Evolutionary conservation across 2,888 invertebrate genomes (phyloP).

Genomic region (Yponomeuta sedellus): DNA sequence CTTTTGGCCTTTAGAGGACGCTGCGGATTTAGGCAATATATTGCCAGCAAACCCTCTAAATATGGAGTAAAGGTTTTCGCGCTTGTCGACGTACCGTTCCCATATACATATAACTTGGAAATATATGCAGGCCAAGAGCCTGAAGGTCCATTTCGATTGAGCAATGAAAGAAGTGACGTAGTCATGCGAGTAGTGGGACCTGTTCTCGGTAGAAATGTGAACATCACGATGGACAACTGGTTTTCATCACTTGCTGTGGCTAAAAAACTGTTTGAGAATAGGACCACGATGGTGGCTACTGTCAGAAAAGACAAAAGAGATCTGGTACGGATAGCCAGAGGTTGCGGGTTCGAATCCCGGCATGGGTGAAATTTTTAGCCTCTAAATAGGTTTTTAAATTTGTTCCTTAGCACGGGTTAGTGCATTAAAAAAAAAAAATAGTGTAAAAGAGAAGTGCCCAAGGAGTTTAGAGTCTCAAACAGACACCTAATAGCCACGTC

Average conservation of each 20-base stretch:
- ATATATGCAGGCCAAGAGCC: slow-evolving; percentile 22
- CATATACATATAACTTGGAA: slow-evolving; percentile 10
- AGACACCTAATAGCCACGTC: not conserved
- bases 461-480: slow-evolving; percentile 16
- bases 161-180: slow-evolving; percentile 19
- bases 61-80: slow-evolving; percentile 20
- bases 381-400: too few species aligned
- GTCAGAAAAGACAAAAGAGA: slow-evolving; percentile 14
- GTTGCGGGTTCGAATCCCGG: too few species aligned
- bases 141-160: slow-evolving; percentile 20
- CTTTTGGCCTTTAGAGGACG: slow-evolving; percentile 18
- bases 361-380: too few species aligned
- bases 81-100: not conserved
- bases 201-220: slow-evolving; percentile 17
- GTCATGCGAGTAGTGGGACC: slow-evolving; percentile 20
- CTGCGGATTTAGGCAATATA: slow-evolving; percentile 20
- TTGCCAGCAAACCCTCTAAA: slow-evolving; percentile 20
- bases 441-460: too few species aligned
- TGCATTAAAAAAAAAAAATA: too few species aligned
- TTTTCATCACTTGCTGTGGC: slow-evolving; percentile 17
- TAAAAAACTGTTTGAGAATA: slow-evolving; percentile 1
- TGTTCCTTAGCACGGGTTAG: too few species aligned
- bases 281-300: slow-evolving; percentile 7
- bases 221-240: slow-evolving; percentile 22
- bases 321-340: too few species aligned